A percentile compares a stretch with the other conserved stretches of the same genome.
These are phyloP conservation scores for Scaptomyza pallida DNA, from an alignment of 1,140 invertebrate species.

Conservation along the genomic window DNA sequence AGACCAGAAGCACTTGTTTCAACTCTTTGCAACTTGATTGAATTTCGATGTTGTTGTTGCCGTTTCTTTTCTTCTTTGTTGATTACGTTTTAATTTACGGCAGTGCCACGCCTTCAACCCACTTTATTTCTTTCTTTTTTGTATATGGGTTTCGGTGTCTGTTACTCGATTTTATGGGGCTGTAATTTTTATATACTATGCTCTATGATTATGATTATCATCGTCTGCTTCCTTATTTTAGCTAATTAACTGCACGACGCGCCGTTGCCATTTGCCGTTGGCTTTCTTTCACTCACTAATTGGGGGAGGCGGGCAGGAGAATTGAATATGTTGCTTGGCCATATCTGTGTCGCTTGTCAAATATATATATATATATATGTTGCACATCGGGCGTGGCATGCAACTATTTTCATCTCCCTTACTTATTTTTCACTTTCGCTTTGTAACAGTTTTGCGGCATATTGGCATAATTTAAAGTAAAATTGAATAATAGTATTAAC, in stretches of 20 bases:
- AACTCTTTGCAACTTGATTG: slow-evolving; percentile 45
- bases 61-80: slow-evolving; percentile 20
- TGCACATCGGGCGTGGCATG: slow-evolving; percentile 37
- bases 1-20: slow-evolving; percentile 66
- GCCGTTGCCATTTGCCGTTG: neutral
- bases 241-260: slow-evolving; percentile 63
- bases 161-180: slow-evolving; percentile 43
- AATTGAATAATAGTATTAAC: too few species aligned
- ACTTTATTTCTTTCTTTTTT: too few species aligned
- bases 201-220: slow-evolving; percentile 37
- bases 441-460: slow-evolving; percentile 31
- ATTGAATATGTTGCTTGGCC: neutral
- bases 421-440: slow-evolving; percentile 45
- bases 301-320: slow-evolving; percentile 26
- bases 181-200: slow-evolving; percentile 72
- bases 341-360: neutral
- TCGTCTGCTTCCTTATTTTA: slow-evolving; percentile 75
- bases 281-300: slow-evolving; percentile 48
- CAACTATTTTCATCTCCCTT: slow-evolving; percentile 11
- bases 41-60: slow-evolving; percentile 40
- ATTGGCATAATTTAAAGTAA: slow-evolving; percentile 1
- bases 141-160: slow-evolving; percentile 75
- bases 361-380: slow-evolving; percentile 8
- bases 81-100: slow-evolving; percentile 64
- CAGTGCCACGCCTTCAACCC: slow-evolving; percentile 23